Percentiles rank a stretch among this genome's conserved stretches.
Evolutionary conservation across 2,113 vertebrate genomes (phyloP).

Genomic region (Polypterus senegalus): DNA sequence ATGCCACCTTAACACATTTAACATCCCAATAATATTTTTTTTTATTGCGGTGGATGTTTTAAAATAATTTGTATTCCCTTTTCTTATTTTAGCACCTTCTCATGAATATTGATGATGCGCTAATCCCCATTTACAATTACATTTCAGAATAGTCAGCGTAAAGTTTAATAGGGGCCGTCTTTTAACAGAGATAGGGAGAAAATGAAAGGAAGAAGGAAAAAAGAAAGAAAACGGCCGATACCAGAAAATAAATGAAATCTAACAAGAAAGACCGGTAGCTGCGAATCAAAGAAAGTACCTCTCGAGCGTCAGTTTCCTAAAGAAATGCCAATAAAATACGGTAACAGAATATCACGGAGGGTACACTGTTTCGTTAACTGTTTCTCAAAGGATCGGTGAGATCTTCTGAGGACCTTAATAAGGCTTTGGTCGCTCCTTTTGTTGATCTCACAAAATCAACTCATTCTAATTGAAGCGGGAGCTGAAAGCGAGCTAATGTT

Average conservation of each 20-base stretch:
- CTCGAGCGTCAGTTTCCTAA: constrained; percentile 33
- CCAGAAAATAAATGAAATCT: constrained; percentile 29
- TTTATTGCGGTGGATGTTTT: background rate
- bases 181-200: constrained; percentile 32
- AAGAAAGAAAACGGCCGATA: constrained; percentile 20
- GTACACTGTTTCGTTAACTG: constrained; percentile 53
- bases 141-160: constrained; percentile 57
- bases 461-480: constrained; percentile 61
- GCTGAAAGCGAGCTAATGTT: constrained; percentile 82
- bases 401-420: constrained; percentile 50
- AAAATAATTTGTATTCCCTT: constrained; percentile 26
- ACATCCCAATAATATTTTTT: background rate
- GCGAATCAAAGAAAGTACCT: constrained; percentile 44
- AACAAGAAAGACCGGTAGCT: constrained; percentile 23
- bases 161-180: constrained; percentile 53
- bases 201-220: constrained; percentile 27
- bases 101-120: constrained; percentile 59
- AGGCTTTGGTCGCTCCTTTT: constrained; percentile 54
- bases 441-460: constrained; percentile 63
- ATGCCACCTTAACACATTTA: too few species aligned
- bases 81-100: constrained; percentile 38
- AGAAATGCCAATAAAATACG: constrained; percentile 50
- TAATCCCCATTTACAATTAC: constrained; percentile 66
- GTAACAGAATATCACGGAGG: constrained; percentile 52
- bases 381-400: constrained; percentile 49